Conservation (phyloP, 2,888 invertebrate species). For the Lobophora halterata region DNA sequence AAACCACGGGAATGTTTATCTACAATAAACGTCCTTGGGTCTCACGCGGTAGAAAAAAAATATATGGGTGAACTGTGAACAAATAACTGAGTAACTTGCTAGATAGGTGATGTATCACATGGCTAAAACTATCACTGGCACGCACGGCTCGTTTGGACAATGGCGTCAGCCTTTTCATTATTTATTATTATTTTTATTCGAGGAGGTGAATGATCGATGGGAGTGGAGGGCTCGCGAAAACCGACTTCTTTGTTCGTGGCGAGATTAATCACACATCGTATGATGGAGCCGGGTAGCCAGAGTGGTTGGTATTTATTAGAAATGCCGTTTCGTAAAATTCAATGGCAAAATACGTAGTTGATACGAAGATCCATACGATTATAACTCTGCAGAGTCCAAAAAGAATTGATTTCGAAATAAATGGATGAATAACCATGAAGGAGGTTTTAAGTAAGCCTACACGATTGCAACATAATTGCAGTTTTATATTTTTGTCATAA, state of each 20-base stretch:
- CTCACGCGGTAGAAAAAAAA: constrained; percentile 35
- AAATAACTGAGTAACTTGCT: constrained; percentile 37
- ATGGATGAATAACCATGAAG: too few relatives aligned
- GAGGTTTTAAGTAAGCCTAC: background rate
- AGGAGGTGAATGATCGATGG: constrained; percentile 74
- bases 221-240: constrained; percentile 61
- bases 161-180: constrained; percentile 58
- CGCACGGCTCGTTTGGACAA: constrained; percentile 69
- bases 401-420: too few relatives aligned
- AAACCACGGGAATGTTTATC: constrained; percentile 31
- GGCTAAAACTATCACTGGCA: constrained; percentile 62
- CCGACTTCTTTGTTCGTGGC: constrained; percentile 69
- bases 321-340: constrained; percentile 46
- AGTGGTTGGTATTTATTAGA: constrained; percentile 69
- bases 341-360: constrained; percentile 3
- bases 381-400: too few relatives aligned
- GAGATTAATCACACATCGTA: constrained; percentile 73
- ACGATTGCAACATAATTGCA: constrained; percentile 57
- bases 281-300: constrained; percentile 56
- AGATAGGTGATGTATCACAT: constrained; percentile 30
- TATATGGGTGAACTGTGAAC: constrained; percentile 22
- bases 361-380: too few relatives aligned
- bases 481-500: constrained; percentile 62
- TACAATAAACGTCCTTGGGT: constrained; percentile 36
- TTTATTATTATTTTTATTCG: constrained; percentile 78